Evolutionary conservation across 2,113 vertebrate genomes (phyloP).

Genomic region (Nothobranchius furzeri): DNA sequence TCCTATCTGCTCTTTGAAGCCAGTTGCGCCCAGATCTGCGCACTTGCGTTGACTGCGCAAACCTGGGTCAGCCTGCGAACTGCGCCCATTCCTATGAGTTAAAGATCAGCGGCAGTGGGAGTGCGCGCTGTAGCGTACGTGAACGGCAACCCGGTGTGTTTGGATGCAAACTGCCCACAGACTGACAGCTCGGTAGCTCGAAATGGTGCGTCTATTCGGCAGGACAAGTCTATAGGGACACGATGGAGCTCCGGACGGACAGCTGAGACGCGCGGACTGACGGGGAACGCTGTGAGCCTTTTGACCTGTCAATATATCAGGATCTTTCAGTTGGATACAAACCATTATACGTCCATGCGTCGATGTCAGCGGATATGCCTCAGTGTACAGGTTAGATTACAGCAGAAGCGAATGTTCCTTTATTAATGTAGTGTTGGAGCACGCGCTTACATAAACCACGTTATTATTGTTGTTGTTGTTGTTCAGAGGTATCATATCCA

Average conservation of each 20-base stretch:
- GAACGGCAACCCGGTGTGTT: slow-evolving; percentile 72
- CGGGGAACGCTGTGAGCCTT: slow-evolving; percentile 27
- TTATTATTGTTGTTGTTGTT: slow-evolving; percentile 20
- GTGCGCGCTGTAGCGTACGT: slow-evolving; percentile 17
- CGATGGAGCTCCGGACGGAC: slow-evolving; percentile 36
- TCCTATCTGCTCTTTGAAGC: slow-evolving; percentile 21
- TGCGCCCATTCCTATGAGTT: slow-evolving; percentile 24
- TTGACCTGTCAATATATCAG: slow-evolving; percentile 26
- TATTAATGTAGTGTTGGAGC: slow-evolving; percentile 29
- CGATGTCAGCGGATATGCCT: slow-evolving; percentile 67
- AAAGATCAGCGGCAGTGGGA: slow-evolving; percentile 28
- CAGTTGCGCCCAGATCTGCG: slow-evolving; percentile 29
- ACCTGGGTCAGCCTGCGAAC: neutral
- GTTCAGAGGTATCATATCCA: neutral
- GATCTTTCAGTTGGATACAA: slow-evolving; percentile 55
- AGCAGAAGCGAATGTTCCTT: slow-evolving; percentile 48
- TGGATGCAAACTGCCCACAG: slow-evolving; percentile 76
- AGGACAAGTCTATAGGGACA: slow-evolving; percentile 16
- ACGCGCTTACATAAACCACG: neutral
- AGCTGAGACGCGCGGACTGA: slow-evolving; percentile 29
- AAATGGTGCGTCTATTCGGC: slow-evolving; percentile 56
- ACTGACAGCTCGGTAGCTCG: slow-evolving; percentile 76
- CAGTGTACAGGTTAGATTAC: slow-evolving; percentile 64
- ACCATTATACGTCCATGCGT: slow-evolving; percentile 70
- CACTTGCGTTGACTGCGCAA: neutral